Evolutionary conservation across 2,888 invertebrate genomes (phyloP).

Genomic region (Strigamia maritima): DNA sequence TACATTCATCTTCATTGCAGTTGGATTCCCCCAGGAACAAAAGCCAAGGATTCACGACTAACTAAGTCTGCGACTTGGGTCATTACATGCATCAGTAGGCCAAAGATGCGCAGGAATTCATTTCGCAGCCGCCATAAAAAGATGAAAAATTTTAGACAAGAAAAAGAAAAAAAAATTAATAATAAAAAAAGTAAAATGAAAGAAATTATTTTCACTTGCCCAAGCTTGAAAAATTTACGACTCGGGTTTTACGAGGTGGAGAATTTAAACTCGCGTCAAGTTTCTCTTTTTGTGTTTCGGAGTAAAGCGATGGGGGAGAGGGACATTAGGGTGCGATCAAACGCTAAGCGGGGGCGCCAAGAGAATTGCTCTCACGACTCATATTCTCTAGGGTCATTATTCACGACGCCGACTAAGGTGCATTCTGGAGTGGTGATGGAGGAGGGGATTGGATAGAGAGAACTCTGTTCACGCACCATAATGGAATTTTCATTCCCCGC

Average conservation of each 20-base stretch:
- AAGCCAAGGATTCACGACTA: conserved; percentile 28
- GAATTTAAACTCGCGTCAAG: conserved; percentile 30
- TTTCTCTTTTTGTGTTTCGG: conserved; percentile 28
- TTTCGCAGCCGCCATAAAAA: neutral
- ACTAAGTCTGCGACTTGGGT: conserved; percentile 22
- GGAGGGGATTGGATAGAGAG: conserved; percentile 25
- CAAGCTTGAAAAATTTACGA: conserved; percentile 11
- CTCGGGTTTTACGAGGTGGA: conserved; percentile 34
- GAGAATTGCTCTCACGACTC: conserved; percentile 31
- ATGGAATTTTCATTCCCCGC: conserved; percentile 34
- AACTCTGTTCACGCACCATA: conserved; percentile 32
- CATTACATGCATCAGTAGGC: neutral
- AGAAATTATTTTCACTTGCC: conserved; percentile 13
- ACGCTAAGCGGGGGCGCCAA: conserved; percentile 30
- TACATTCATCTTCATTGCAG: conserved; percentile 16
- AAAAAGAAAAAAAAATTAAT: neutral
- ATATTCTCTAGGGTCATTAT: conserved; percentile 32
- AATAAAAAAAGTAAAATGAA: conserved; percentile 12
- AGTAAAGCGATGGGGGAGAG: neutral
- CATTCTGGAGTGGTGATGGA: conserved; percentile 27
- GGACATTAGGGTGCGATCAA: conserved; percentile 31
- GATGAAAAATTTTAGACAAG: too few species aligned
- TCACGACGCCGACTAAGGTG: conserved; percentile 30
- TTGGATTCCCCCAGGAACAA: conserved; percentile 15
- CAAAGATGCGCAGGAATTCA: conserved; percentile 1